Evolutionary conservation across 2,888 invertebrate genomes (phyloP).

Genomic region (Agonopterix subpropinquella): DNA sequence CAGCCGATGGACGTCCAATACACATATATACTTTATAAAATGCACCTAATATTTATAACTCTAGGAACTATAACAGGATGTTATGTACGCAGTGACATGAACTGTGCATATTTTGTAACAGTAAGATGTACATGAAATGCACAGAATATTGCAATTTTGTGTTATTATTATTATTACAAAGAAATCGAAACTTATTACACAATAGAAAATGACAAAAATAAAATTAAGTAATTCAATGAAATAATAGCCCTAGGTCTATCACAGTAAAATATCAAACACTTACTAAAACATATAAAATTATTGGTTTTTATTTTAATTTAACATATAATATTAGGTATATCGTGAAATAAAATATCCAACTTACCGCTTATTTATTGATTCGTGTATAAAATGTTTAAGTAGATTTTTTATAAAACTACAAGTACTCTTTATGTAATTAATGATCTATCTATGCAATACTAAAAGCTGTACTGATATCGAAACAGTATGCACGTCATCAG

Average conservation of each 20-base stretch:
- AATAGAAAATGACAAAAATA: constrained; percentile 13
- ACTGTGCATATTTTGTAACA: not conserved
- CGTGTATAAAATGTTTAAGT: too few species aligned
- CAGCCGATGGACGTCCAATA: too few species aligned
- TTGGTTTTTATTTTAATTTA: too few species aligned
- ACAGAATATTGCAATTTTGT: not conserved
- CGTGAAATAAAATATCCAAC: too few species aligned
- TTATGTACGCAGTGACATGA: constrained; percentile 15
- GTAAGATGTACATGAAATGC: not conserved
- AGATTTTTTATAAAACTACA: too few species aligned
- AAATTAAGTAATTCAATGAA: constrained; percentile 19
- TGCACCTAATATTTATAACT: constrained; percentile 55
- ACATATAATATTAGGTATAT: too few species aligned
- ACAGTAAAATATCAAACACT: constrained; percentile 65
- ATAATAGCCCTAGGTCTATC: constrained; percentile 67
- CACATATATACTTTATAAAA: constrained; percentile 54
- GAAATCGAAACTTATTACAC: not conserved
- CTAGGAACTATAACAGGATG: constrained; percentile 56
- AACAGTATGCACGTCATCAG: too few species aligned
- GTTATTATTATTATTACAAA: too few species aligned
- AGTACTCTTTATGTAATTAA: too few species aligned
- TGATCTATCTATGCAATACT: too few species aligned
- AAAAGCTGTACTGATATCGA: too few species aligned
- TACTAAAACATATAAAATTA: constrained; percentile 14
- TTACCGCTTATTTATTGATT: too few species aligned